A percentile compares a stretch with the other conserved stretches of the same genome.
phyloP scores from a whole-genome alignment of 2,113 vertebrate genomes.

The Dromas ardeola region DNA sequence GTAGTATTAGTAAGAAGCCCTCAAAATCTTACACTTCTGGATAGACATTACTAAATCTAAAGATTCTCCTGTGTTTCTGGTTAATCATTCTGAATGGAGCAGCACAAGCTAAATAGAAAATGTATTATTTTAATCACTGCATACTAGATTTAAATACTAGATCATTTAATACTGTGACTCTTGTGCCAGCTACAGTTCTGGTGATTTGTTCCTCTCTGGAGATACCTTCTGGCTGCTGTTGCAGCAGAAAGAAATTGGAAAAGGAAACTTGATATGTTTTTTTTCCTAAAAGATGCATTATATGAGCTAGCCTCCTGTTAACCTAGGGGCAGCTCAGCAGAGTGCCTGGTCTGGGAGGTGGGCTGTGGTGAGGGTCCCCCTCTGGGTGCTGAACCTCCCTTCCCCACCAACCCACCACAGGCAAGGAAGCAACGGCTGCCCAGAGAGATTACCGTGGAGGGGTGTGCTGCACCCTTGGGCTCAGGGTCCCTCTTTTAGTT shows the following conservation, averaged over 20 bases:
- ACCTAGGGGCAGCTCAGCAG: conserved; percentile 36
- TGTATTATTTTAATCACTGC: neutral
- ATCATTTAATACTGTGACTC: neutral
- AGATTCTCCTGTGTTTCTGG: neutral
- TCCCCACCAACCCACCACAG: accelerated
- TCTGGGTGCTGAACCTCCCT: neutral
- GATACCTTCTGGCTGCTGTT: neutral
- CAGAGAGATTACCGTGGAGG: neutral
- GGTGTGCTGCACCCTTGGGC: accelerated
- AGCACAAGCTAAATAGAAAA: neutral
- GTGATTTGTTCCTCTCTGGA: neutral
- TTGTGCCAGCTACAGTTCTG: neutral
- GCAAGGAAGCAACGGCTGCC: neutral
- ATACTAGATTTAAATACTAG: neutral
- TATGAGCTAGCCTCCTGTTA: neutral
- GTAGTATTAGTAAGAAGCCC: neutral
- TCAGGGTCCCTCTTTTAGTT: neutral
- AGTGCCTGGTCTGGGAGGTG: conserved; percentile 55
- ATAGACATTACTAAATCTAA: neutral
- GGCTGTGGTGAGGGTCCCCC: neutral
- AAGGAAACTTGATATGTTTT: neutral
- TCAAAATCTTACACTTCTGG: neutral
- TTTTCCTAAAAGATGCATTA: neutral
- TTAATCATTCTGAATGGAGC: neutral
- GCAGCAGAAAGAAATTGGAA: conserved; percentile 9